Base-by-base conservation (phyloP, 1,140 invertebrate species). In the Listronotus oregonensis region DNA sequence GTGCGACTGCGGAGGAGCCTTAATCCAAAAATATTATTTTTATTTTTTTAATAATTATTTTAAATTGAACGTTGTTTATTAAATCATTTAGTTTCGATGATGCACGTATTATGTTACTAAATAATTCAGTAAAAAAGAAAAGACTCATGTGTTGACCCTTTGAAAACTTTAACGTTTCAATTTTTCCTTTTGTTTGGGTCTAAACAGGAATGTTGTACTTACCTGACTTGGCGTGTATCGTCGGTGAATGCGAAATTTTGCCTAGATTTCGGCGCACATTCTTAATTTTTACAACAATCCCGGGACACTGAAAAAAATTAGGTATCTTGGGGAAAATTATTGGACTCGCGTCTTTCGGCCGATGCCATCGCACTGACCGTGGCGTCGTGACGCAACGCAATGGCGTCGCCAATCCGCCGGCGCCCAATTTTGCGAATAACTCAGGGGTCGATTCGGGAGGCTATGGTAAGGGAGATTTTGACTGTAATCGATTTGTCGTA, bases 361-460 rank as follows among this genome's bases (percentile, higher is more conserved):
- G 62, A 64, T 52, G 62, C 62, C 21, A 27, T 64, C 54, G 62
- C 44, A 66, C 55, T 68, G 40, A 51, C 59, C 59, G 44, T 31
- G 60, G 68, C 68, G 63, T 55, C 68, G 64, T 64, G 68, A 66
- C 68, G 52, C 59, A 63, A 65, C 47, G 63, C 51, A 49, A 42
- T 58, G 59, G 59, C 54, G 68, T 61, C 68, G 56, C 46, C 54
- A 42, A 55, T 55, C 39, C 46, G 62, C 21, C 62, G 62, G 62
- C 62, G 62, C 62, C 62, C 52, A 43, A 55, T 42, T 54, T 63
- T 44, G 52, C 42, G 46, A 64, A 57, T 27, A 39, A 18, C 12
- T 63, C 40, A 39, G n/a, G 50, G 50, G 50, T 52, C 50, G 50
- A 52, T 52, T 31, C 1, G 50, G 50, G 50, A 11, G 50, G 27